These are phyloP conservation scores for Platyura marginata DNA, from an alignment of 1,140 invertebrate species.

Conservation along the genomic window DNA sequence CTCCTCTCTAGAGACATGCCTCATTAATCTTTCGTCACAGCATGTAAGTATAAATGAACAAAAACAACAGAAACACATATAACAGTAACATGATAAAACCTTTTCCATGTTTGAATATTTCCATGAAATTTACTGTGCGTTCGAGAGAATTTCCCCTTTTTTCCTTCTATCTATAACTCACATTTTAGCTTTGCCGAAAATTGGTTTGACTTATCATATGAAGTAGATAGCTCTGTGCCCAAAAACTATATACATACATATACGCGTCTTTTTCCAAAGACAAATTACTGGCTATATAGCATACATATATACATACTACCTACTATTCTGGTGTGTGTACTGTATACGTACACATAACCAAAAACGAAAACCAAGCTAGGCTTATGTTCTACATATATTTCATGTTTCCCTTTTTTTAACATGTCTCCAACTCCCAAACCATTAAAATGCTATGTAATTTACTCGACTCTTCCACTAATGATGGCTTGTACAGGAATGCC, in stretches of 20 bases:
- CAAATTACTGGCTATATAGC: too few species aligned
- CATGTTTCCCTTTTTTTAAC: background rate
- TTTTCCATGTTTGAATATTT: background rate
- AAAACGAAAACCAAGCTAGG: too few species aligned
- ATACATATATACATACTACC: too few species aligned
- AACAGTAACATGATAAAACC: background rate
- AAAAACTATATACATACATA: too few species aligned
- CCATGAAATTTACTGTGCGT: background rate
- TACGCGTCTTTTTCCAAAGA: too few species aligned
- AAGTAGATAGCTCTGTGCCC: too few species aligned
- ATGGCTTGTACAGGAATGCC: background rate
- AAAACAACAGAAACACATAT: background rate
- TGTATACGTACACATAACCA: too few species aligned
- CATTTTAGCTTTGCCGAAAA: background rate
- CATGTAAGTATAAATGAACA: background rate
- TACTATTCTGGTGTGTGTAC: too few species aligned
- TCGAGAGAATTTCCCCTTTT: background rate
- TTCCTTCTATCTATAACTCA: background rate
- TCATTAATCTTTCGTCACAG: background rate
- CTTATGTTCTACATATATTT: too few species aligned
- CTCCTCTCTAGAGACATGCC: background rate
- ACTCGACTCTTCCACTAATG: background rate
- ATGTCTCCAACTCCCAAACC: background rate
- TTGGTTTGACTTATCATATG: too few species aligned
- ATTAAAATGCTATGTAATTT: background rate